Conservation (phyloP, 2,797 vertebrate genomes). For the Okamejei kenojei region DNA sequence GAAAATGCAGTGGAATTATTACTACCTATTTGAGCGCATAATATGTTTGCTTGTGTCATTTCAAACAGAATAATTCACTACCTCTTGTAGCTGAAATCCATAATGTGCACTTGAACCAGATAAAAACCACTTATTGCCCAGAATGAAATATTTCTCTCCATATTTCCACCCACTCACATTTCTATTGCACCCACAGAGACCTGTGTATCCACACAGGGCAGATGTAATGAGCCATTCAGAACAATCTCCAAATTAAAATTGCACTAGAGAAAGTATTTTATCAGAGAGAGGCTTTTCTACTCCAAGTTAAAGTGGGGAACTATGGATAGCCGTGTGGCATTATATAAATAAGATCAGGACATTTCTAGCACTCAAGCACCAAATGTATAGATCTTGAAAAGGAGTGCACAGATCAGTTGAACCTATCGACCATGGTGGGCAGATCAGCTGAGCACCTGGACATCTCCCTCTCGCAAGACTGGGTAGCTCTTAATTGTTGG, state of each 20-base stretch:
- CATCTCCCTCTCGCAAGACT: too few relatives aligned
- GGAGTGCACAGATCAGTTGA: too few relatives aligned
- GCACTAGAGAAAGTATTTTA: background rate
- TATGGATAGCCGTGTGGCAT: background rate
- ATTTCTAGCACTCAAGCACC: too few relatives aligned
- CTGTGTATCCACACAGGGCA: background rate
- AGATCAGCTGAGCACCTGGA: too few relatives aligned
- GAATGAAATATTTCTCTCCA: background rate
- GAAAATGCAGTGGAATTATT: background rate
- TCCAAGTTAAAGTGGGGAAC: background rate
- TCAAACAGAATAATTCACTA: conserved; percentile 26
- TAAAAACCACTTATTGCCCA: background rate
- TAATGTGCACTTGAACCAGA: background rate
- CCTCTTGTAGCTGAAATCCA: background rate
- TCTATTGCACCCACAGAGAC: background rate
- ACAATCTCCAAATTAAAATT: background rate
- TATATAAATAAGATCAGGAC: background rate
- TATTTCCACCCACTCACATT: conserved; percentile 14
- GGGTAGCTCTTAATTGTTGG: too few relatives aligned
- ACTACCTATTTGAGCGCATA: background rate
- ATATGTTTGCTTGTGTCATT: conserved; percentile 1
- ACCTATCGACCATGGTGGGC: too few relatives aligned
- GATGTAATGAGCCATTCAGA: background rate
- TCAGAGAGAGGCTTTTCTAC: background rate
- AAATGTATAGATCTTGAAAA: too few relatives aligned